phyloP scores from a whole-genome alignment of 2,113 vertebrate species.

The Kobus ellipsiprymnus region DNA sequence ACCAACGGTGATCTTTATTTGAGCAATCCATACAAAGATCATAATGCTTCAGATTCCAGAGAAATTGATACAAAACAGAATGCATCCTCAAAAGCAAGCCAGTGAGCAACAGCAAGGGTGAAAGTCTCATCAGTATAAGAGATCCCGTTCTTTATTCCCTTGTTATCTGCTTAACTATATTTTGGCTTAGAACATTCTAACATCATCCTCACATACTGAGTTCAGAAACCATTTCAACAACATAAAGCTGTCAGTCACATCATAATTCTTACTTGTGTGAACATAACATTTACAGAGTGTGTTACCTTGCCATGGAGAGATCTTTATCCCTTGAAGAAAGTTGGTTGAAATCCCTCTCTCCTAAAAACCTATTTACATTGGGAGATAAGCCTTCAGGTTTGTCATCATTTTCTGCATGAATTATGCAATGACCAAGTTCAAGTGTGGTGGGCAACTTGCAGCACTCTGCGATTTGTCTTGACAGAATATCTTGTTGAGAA shows the following conservation, averaged over 20 bases:
- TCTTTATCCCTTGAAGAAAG: slow-evolving; percentile 70
- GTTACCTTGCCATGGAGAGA: slow-evolving; percentile 74
- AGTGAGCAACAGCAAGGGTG: neutral
- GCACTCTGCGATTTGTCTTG: slow-evolving; percentile 71
- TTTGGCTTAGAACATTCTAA: neutral
- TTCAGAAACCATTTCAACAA: neutral
- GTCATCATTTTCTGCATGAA: slow-evolving; percentile 60
- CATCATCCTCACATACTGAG: neutral
- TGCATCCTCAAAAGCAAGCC: neutral
- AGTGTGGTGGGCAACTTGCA: slow-evolving; percentile 70
- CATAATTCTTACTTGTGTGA: neutral
- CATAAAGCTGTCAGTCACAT: neutral
- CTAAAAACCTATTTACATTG: slow-evolving; percentile 65
- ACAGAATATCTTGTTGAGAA: slow-evolving; percentile 58
- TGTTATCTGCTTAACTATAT: neutral
- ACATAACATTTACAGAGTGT: neutral
- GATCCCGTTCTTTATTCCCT: neutral
- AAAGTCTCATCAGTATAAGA: neutral
- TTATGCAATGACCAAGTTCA: slow-evolving; percentile 71
- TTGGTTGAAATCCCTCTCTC: slow-evolving; percentile 65
- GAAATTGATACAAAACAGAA: neutral
- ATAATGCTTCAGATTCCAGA: neutral
- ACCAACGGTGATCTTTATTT: neutral
- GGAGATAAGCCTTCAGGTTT: slow-evolving; percentile 67
- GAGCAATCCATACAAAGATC: neutral